Conservation (phyloP, 2,888 invertebrate genomes). For the Trachelus iudaicus region DNA sequence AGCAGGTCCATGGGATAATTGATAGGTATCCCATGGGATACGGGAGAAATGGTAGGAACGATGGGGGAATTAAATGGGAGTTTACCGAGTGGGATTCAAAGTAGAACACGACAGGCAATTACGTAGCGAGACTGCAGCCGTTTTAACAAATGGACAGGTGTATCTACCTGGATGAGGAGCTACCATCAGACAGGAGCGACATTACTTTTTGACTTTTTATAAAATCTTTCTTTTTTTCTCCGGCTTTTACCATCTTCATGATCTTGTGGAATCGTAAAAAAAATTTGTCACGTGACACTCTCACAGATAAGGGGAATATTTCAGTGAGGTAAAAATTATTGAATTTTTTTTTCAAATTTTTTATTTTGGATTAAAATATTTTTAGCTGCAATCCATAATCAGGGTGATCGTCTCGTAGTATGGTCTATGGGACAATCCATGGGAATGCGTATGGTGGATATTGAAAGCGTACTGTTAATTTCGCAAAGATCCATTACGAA, state of each 20-base stretch:
- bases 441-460: neutral
- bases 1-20: neutral
- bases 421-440: neutral
- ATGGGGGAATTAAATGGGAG: slow-evolving; percentile 20
- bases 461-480: slow-evolving; percentile 52
- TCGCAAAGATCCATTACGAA: slow-evolving; percentile 53
- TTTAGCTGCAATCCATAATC: neutral
- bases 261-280: neutral
- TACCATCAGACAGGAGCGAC: slow-evolving; percentile 10
- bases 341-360: neutral
- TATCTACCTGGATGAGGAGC: slow-evolving; percentile 4
- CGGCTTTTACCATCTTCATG: neutral
- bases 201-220: neutral
- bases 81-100: slow-evolving; percentile 26
- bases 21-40: neutral
- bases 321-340: neutral
- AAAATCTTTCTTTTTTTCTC: neutral
- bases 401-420: neutral
- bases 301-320: neutral
- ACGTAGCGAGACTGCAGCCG: slow-evolving; percentile 3
- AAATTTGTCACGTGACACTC: neutral
- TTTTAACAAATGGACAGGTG: slow-evolving; percentile 22
- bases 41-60: neutral
- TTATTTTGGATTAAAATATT: neutral
- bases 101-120: slow-evolving; percentile 11